Evolutionary conservation across 1,140 invertebrate species (phyloP), one percentile per base, ranked within the genome.

Genomic region (Drosophila mauritiana): DNA sequence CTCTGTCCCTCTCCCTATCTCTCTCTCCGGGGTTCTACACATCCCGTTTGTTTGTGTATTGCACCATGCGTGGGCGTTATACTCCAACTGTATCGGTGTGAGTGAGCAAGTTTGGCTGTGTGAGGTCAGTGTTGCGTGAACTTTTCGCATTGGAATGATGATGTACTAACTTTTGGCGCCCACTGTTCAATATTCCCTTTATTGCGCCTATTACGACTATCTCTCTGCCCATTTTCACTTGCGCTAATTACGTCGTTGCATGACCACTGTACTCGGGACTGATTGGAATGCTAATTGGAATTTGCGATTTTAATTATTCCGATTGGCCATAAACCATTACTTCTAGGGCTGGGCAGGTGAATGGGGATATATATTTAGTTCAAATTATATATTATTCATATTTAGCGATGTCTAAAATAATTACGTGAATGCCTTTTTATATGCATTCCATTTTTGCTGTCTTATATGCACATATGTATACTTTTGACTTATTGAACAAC

Each of bases 1-100:
- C 20, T 31, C 31, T 2, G 2, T 31, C 8, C 8, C 31, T 31
- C 45, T 10, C 45, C 34, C 55, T 12, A 0, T 31, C 31, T 31
- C 31, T 31, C 45, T 15, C 45, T 34, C 55, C 4, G 12, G 13
- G 11, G 37, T 39, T 65, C 42, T 46, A 22, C 39, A 34, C 61
- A 27, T 53, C 46, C 58, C 39, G 45, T 64, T 64, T 64, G 62
- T 82, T 82, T 82, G 56, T 82, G 46, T 68, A 68, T 80, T 84
- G 65, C 81, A 85, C 58, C 69, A 62, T 64, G 67, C 63, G 83
- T 83, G 83, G 83, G 83, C 83, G 79, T 82, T 88, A 31, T 83
- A 88, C 55, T 52, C 61, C 58, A 40, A 61, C 22, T 58, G 36
- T 77, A n/a, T 43, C 34, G 49, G 31, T 48, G 25, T 46, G 17